Percentiles rank a stretch among this genome's conserved stretches.
phyloP scores from a whole-genome alignment of 2,113 vertebrate genomes.

The Meles meles region DNA sequence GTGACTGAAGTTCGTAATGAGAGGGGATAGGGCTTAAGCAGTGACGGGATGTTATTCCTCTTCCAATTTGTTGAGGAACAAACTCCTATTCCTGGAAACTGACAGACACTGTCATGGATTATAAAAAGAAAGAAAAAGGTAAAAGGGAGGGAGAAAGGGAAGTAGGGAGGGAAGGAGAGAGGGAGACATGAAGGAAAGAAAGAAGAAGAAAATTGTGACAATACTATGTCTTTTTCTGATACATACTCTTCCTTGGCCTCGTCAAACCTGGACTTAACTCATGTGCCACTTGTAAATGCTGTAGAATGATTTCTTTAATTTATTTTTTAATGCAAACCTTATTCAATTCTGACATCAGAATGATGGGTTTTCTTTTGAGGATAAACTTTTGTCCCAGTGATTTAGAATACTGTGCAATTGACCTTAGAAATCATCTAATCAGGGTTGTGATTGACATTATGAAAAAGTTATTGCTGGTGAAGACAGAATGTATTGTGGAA shows the following conservation, averaged over 20 bases:
- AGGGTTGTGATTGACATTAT: not conserved
- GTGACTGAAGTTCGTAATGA: not conserved
- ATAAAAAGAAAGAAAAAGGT: not conserved
- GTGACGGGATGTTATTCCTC: not conserved
- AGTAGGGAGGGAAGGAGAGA: too few species aligned
- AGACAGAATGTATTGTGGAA: fast-evolving
- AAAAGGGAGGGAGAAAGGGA: fast-evolving
- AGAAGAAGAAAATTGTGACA: not conserved
- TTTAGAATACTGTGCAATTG: not conserved
- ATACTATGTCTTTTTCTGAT: not conserved
- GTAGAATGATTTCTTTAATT: not conserved
- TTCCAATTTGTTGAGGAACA: not conserved
- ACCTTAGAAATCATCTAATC: not conserved
- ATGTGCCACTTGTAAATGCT: not conserved
- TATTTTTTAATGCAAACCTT: not conserved
- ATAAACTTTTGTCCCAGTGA: not conserved
- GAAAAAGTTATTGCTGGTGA: not conserved
- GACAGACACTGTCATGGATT: not conserved
- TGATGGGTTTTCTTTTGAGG: not conserved
- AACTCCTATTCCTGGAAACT: not conserved
- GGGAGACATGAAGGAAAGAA: not conserved
- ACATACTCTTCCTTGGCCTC: not conserved
- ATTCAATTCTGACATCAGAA: not conserved
- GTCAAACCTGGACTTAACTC: not conserved
- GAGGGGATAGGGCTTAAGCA: not conserved